Evolutionary conservation across 2,888 invertebrate genomes (phyloP), one percentile per base, ranked within the genome.

Genomic region (Aleiodes leptofemur): DNA sequence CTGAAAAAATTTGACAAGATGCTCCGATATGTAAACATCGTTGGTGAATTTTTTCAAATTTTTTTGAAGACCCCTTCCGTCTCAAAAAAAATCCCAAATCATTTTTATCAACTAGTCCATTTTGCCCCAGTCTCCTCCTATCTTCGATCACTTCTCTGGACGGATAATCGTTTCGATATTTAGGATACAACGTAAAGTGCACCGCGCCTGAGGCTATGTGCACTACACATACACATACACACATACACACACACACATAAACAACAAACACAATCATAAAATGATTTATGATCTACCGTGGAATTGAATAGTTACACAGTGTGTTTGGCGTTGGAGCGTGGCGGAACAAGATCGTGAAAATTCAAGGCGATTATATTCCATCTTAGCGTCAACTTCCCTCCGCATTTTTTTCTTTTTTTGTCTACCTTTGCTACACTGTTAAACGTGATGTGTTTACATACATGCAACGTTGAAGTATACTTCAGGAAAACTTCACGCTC

Each of bases 251-350:
- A 23, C 23, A 23, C 23, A 23, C 23, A 23, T 23, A 23, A 23
- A 23, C 34, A 38, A 56, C 69, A 56, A 55, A 69, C 43, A 70
- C 56, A 56, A 55, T 56, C 70, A 55, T 48, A 34, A 48, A 56
- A 70, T 70, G 55, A 70, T 70, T 70, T 70, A 70, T 70, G 70
- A 70, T 55, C 70, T 55, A 70, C 56, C 70, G 56, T 70, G 70
- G 69, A 70, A 70, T 70, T 70, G 70, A 70, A 70, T 70, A 70
- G 70, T 69, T 69, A 69, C 53, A 55, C 64, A 64, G 64, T 64
- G 64, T 64, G 64, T 64, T 64, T 64, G 64, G 64, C 64, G 64
- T 64, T 64, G 64, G 64, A 64, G 64, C 64, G 64, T 64, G 64
- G 64, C 64, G 48, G 64, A 64, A 64, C 64, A 64, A 64, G 64